Evolutionary conservation across 2,888 invertebrate species (phyloP).

Genomic region (Heliconius ethilla): DNA sequence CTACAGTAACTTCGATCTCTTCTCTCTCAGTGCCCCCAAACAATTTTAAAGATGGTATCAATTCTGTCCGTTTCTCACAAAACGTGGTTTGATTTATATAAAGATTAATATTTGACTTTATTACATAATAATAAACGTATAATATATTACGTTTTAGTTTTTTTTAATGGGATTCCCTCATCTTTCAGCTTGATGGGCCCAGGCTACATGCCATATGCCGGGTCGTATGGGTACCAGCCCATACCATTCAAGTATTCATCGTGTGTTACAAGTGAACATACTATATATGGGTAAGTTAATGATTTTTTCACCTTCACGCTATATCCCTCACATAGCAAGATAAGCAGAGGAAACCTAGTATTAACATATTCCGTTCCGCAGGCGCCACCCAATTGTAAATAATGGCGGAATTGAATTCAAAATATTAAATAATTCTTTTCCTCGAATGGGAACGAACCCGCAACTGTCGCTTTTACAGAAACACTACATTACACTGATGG

Average conservation of each 20-base stretch:
- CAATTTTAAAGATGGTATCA: no score
- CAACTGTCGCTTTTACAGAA: no score
- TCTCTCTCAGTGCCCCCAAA: no score
- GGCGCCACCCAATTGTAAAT: no score
- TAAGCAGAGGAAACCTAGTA: no score
- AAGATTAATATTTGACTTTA: background rate
- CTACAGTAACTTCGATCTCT: no score
- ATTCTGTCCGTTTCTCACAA: background rate
- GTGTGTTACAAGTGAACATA: slow-evolving; percentile 86
- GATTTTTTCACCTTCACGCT: no score
- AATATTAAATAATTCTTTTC: background rate
- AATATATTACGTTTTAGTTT: background rate
- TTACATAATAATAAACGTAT: no score
- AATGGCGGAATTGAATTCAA: no score
- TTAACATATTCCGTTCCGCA: no score
- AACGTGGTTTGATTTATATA: background rate
- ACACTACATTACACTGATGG: no score
- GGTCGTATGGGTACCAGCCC: slow-evolving; percentile 90
- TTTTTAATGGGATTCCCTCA: background rate
- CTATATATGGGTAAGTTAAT: slow-evolving; percentile 83
- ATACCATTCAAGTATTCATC: slow-evolving; percentile 89
- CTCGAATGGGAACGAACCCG: background rate
- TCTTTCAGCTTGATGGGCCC: slow-evolving; percentile 80
- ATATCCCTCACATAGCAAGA: no score
- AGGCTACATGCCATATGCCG: slow-evolving; percentile 89